phyloP scores from a whole-genome alignment of 2,888 invertebrate species.

The Andricus curvator region DNA sequence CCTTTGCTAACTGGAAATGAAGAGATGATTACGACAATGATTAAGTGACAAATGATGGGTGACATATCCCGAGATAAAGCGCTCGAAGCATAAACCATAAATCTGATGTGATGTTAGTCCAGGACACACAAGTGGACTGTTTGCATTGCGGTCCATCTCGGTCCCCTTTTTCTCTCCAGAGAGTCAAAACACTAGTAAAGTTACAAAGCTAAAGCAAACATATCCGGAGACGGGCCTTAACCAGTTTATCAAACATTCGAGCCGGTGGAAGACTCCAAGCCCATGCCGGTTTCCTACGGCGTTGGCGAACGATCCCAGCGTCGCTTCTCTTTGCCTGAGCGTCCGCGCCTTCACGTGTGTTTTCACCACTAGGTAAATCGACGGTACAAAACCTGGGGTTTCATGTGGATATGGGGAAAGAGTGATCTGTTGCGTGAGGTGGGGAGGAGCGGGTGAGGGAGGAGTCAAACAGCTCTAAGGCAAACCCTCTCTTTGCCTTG shows the following conservation, averaged over 20 bases:
- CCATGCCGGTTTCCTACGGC: conserved; percentile 43
- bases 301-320: conserved; percentile 50
- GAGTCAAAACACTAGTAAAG: conserved; percentile 74
- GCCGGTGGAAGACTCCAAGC: conserved; percentile 57
- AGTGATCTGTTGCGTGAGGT: conserved; percentile 55
- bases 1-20: background rate
- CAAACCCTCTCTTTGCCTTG: conserved; percentile 63
- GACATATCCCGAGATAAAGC: conserved; percentile 22
- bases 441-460: conserved; percentile 64
- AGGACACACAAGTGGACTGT: conserved; percentile 66
- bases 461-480: conserved; percentile 69
- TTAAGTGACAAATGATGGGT: conserved; percentile 31
- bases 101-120: conserved; percentile 34
- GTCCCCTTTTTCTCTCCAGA: conserved; percentile 61
- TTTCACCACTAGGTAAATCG: conserved; percentile 47
- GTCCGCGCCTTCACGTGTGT: conserved; percentile 39
- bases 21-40: conserved; percentile 26
- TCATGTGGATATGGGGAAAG: conserved; percentile 54
- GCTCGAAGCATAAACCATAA: conserved; percentile 37
- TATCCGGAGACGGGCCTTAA: conserved; percentile 69
- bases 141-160: conserved; percentile 67
- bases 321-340: conserved; percentile 42
- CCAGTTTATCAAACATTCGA: conserved; percentile 72
- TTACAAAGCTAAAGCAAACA: conserved; percentile 73
- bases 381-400: conserved; percentile 47